A percentile compares a stretch with the other conserved stretches of the same genome.
These are phyloP conservation scores for Propithecus perrieri DNA, from an alignment of 2,797 vertebrate species.

Conservation along the genomic window DNA sequence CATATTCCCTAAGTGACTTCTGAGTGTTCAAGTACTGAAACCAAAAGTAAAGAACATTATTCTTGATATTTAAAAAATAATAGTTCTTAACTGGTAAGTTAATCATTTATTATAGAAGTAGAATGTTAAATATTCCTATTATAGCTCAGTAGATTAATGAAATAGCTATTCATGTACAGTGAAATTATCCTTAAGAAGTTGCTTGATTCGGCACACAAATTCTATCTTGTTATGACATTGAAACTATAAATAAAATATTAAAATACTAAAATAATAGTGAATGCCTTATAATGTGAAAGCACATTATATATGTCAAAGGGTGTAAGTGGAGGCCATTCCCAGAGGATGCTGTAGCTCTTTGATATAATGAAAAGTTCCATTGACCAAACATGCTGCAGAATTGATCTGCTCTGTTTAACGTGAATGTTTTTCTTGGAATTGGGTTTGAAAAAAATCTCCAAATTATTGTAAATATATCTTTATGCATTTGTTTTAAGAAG, in stretches of 20 bases:
- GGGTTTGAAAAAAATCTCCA: background rate
- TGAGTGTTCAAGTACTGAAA: background rate
- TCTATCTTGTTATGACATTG: background rate
- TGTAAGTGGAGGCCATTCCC: background rate
- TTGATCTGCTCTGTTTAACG: background rate
- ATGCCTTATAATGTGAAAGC: background rate
- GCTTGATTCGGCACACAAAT: slow-evolving; percentile 2
- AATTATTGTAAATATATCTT: background rate
- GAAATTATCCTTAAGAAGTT: slow-evolving; percentile 53
- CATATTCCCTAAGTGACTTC: background rate
- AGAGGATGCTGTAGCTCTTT: background rate
- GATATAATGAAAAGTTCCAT: background rate
- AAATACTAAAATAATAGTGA: background rate
- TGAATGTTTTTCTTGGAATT: background rate
- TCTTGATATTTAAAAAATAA: background rate
- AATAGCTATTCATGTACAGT: background rate
- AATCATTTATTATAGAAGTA: slow-evolving; percentile 41
- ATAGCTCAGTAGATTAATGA: slow-evolving; percentile 33
- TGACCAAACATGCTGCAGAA: background rate
- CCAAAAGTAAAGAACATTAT: background rate
- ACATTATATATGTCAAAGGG: background rate
- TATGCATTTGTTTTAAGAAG: background rate
- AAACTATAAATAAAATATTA: slow-evolving; percentile 42
- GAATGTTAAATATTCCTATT: slow-evolving; percentile 40
- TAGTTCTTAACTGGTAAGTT: slow-evolving; percentile 36